These are phyloP conservation scores for Villa cingulata DNA, from an alignment of 2,888 invertebrate species.

Conservation along the genomic window DNA sequence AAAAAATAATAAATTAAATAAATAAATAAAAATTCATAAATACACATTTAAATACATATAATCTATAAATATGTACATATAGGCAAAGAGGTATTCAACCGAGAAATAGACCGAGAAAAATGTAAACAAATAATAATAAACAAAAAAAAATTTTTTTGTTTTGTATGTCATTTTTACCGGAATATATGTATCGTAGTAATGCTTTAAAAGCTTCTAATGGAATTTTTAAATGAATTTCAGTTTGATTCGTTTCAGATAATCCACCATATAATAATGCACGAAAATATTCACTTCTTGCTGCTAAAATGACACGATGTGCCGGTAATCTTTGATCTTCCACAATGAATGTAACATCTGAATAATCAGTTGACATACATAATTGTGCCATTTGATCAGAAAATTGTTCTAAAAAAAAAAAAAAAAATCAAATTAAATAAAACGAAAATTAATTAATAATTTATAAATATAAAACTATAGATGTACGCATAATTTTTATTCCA, in stretches of 20 bases:
- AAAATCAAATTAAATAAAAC: no score
- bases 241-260: conserved; percentile 58
- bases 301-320: conserved; percentile 61
- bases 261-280: conserved; percentile 69
- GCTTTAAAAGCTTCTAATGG: conserved; percentile 74
- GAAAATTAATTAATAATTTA: no score
- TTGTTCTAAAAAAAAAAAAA: conserved; percentile 36
- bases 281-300: conserved; percentile 93
- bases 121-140: neutral
- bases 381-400: conserved; percentile 78
- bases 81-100: no score
- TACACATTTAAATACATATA: no score
- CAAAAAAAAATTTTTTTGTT: no score
- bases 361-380: conserved; percentile 74
- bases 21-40: no score
- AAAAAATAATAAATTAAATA: neutral
- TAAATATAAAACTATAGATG: no score
- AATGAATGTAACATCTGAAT: conserved; percentile 77
- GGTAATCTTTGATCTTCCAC: conserved; percentile 53
- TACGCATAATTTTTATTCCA: no score
- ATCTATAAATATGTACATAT: no score
- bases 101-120: no score
- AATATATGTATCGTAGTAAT: conserved; percentile 90
- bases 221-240: conserved; percentile 74
- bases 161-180: conserved; percentile 52